Conservation (phyloP, 2,888 invertebrate genomes). For the Diloba caeruleocephala region DNA sequence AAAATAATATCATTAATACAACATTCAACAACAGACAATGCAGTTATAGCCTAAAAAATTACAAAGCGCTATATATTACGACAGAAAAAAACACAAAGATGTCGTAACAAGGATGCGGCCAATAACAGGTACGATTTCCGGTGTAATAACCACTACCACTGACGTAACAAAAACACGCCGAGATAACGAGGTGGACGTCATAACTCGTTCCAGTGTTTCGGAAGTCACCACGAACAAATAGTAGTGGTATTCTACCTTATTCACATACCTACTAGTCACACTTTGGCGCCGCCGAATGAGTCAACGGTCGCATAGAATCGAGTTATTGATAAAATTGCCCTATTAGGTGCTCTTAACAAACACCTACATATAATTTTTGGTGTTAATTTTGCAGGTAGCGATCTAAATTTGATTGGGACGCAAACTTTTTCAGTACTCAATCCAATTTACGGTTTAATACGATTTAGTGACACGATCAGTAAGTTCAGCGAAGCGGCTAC, state of each 20-base stretch:
- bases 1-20: constrained; percentile 24
- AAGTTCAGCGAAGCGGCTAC: constrained; percentile 31
- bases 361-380: constrained; percentile 44
- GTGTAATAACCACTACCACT: constrained; percentile 62
- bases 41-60: constrained; percentile 17
- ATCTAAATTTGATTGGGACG: constrained; percentile 34
- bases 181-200: constrained; percentile 59
- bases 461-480: constrained; percentile 34
- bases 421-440: constrained; percentile 16
- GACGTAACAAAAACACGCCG: constrained; percentile 65
- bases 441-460: constrained; percentile 27
- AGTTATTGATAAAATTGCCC: constrained; percentile 65
- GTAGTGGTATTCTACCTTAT: constrained; percentile 63
- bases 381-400: constrained; percentile 2
- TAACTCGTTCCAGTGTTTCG: constrained; percentile 59
- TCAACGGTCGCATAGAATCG: constrained; percentile 69
- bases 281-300: constrained; percentile 71
- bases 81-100: constrained; percentile 60
- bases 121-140: constrained; percentile 80
- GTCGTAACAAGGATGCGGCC: constrained; percentile 69
- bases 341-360: constrained; percentile 61
- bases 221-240: constrained; percentile 56
- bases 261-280: constrained; percentile 68
- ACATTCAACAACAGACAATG: constrained; percentile 16
- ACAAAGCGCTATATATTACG: constrained; percentile 49